Evolutionary conservation across 2,888 invertebrate genomes (phyloP), one percentile per base, ranked within the genome.

Genomic region (Xylota segnis): DNA sequence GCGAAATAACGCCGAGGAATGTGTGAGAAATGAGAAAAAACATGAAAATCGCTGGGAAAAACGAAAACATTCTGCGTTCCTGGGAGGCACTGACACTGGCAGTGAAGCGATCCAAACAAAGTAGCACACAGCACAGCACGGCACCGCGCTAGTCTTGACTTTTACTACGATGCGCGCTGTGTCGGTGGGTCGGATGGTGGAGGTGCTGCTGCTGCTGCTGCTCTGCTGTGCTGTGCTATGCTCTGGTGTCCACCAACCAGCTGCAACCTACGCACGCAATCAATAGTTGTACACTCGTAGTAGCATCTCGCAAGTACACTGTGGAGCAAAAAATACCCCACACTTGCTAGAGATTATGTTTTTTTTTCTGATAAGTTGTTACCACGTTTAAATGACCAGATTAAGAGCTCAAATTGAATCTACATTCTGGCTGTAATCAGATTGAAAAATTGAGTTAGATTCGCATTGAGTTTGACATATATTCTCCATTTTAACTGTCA

Each of bases 241-340:
- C 5, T 34, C 34, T 61, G 32, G 27, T 71, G 72, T 82, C 65
- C 79, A 76, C 79, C n/a, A n/a, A 23, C 23, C 72, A 72, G 71
- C 66, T 76, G 43, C 86, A 63, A 56, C 86, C 76, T 72, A 86
- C 86, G 76, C 86, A 86, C 68, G 59, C 47, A 81, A 71, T 82
- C 50, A 56, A 47, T 61, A 14, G 76, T 72, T 50, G 72, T 61
- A 74, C 59, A 59, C 72, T 66, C 66, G 59, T 32, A 16, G 74
- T 74, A 52, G 74, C 34, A 54, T 29, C 63, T 32, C 29, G 32
- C 27, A 6, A 18, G 18, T 23, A 83, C 81, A 84, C 23, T 72
- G 2, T 27, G 10, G 71, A 29, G 1, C 34, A 14, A 65, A 71
- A 72, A 23, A 37, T 23, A 9, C 52, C 29, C 3, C 4, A 58